These are phyloP conservation scores for Synergus laeviventris DNA, from an alignment of 2,888 invertebrate genomes.

Conservation along the genomic window DNA sequence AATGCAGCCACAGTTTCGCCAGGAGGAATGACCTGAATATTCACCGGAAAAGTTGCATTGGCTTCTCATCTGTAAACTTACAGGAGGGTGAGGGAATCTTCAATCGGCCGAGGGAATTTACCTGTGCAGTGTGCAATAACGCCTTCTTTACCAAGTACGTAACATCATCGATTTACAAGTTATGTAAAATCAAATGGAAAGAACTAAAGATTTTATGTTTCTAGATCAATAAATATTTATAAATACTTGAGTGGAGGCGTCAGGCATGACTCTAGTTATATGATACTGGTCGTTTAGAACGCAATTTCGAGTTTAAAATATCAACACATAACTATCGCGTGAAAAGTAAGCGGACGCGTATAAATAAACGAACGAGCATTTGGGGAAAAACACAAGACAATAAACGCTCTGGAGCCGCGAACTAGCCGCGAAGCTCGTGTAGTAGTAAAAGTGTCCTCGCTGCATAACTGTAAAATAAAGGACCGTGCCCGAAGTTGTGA, in stretches of 20 bases:
- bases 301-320: slow-evolving; percentile 5
- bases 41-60: slow-evolving; percentile 78
- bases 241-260: not conserved
- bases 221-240: not conserved
- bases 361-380: slow-evolving; percentile 63
- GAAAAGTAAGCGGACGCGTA: slow-evolving; percentile 43
- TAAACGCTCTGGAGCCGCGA: slow-evolving; percentile 41
- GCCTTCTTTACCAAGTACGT: slow-evolving; percentile 76
- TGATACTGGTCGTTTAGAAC: not conserved
- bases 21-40: slow-evolving; percentile 82
- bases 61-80: slow-evolving; percentile 35
- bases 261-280: not conserved
- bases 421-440: slow-evolving; percentile 41
- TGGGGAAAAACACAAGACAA: slow-evolving; percentile 45
- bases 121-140: slow-evolving; percentile 71
- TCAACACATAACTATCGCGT: slow-evolving; percentile 18
- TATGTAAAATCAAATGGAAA: not conserved
- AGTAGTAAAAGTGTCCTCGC: slow-evolving; percentile 70
- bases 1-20: slow-evolving; percentile 82
- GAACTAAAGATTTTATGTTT: not conserved
- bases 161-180: not conserved
- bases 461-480: slow-evolving; percentile 72
- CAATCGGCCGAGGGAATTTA: slow-evolving; percentile 62
- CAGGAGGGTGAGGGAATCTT: slow-evolving; percentile 4
- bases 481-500: slow-evolving; percentile 48